Conservation (phyloP, 1,140 invertebrate species). For the Trypoxylus dichotomus region DNA sequence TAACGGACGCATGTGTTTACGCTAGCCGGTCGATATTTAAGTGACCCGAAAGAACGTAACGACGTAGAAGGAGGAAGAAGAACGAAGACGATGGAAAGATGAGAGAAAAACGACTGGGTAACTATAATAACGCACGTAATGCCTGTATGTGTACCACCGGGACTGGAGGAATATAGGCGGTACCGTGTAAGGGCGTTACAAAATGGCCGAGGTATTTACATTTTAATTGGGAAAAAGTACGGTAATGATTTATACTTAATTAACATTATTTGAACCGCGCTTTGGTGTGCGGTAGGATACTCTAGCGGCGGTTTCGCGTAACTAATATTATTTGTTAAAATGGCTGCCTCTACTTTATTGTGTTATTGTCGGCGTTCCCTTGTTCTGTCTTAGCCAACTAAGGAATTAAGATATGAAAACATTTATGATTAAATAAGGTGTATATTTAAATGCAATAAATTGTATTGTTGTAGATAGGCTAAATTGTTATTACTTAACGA, state of each 20-base stretch:
- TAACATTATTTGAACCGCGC: conserved; percentile 20
- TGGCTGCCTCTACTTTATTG: not conserved
- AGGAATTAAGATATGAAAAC: too few species aligned
- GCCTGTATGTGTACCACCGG: not conserved
- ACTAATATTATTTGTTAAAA: not conserved
- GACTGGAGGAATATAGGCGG: not conserved
- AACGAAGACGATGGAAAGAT: not conserved
- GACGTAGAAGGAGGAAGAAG: too few species aligned
- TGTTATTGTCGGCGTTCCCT: not conserved
- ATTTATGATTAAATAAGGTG: too few species aligned
- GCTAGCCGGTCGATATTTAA: not conserved
- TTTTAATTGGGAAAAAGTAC: conserved; percentile 28
- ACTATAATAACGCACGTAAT: not conserved
- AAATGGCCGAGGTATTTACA: conserved; percentile 28
- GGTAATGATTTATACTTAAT: conserved; percentile 30
- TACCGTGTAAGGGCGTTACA: conserved; percentile 8
- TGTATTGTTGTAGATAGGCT: too few species aligned
- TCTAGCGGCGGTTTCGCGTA: not conserved
- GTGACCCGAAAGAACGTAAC: too few species aligned
- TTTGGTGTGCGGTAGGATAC: not conserved
- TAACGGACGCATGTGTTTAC: not conserved
- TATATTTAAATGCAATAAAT: too few species aligned
- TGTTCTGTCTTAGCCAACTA: not conserved
- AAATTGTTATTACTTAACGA: too few species aligned
- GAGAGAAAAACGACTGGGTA: not conserved